Base-by-base conservation (phyloP, 2,888 invertebrate species). In the Mesoligia furuncula region DNA sequence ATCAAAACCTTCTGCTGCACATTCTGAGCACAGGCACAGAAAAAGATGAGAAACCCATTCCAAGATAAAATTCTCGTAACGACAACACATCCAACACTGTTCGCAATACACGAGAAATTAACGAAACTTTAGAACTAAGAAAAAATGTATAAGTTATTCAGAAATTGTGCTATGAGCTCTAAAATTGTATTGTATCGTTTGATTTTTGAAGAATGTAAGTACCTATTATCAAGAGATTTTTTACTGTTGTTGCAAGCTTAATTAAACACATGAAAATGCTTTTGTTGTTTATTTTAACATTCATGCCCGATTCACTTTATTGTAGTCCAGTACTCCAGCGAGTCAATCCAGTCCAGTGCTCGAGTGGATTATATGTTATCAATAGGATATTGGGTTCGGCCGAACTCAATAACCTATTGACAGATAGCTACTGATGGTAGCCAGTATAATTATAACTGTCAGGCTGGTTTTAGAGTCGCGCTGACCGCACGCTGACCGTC, bases 1-100 rank as follows among this genome's bases (percentile, higher is more conserved):
- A 79, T 85, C 95, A 8, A 96, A 96, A 83, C 92, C 95, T 17
- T 91, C 87, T 75, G 95, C 90, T 3, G 94, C 95, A 36, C 94
- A 94, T 5, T 96, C 96, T 20, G 96, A 96, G 81, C 96, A 96
- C 82, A 92, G 94, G 73, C 96, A 94, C 83, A 92, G 95, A 80
- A 96, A 96, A 88, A 93, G 96, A 88, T 96, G 89, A 95, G 72
- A 39, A 69, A 66, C 70, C 64, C 13, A 24, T 27, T 45, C 17
- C n/a, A 57, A 42, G 0, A 77, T 68, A 73, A 85, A 87, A 82
- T 82, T 85, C 48, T 61, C 62, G 85, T 82, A 71, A 77, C 57
- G 36, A 69, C n/a, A 75, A 72, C 70, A 70, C 36, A 54, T 17
- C 36, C 27, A 57, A 66, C 66, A 39, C 42, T 20, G 39, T 67